Evolutionary conservation across 2,113 vertebrate genomes (phyloP).

Genomic region (Calcarius ornatus): DNA sequence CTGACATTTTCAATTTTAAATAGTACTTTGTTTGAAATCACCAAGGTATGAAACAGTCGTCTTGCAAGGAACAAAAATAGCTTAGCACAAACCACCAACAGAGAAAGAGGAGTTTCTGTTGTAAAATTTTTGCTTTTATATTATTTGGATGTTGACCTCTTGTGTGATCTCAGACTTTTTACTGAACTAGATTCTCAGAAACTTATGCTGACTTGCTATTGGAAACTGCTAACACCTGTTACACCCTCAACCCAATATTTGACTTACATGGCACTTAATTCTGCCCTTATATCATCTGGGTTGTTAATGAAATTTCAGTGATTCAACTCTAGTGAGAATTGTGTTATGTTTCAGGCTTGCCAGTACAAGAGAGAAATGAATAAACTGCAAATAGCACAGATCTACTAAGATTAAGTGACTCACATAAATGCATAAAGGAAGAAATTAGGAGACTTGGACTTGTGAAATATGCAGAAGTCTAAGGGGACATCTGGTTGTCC

Average conservation of each 20-base stretch:
- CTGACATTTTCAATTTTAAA: conserved; percentile 14
- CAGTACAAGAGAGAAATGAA: not conserved
- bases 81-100: not conserved
- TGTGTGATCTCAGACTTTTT: not conserved
- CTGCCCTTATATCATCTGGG: not conserved
- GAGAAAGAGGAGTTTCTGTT: not conserved
- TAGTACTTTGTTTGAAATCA: conserved; percentile 10
- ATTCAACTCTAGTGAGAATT: not conserved
- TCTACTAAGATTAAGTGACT: not conserved
- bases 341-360: not conserved
- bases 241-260: not conserved
- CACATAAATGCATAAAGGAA: not conserved
- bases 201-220: not conserved
- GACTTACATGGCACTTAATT: not conserved
- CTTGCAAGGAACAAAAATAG: not conserved
- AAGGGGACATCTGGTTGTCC: not conserved
- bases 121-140: not conserved
- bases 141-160: not conserved
- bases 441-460: not conserved
- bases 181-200: not conserved
- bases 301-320: not conserved
- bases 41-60: not conserved
- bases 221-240: not conserved
- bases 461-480: not conserved
- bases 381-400: not conserved